Conservation (phyloP, 2,797 vertebrate species). For the Tangara arthus region DNA sequence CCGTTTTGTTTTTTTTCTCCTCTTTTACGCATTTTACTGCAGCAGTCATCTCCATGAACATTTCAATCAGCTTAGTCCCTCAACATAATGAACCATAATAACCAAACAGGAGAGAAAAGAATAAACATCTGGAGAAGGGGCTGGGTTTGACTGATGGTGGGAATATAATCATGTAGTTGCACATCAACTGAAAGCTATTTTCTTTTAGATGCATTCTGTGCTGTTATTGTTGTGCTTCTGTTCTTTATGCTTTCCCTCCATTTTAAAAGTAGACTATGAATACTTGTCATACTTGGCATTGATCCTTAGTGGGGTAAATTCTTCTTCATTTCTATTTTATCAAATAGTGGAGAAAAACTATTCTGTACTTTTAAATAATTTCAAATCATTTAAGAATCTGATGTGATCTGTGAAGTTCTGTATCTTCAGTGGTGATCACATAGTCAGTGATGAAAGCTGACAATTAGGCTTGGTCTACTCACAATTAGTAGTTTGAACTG, state of each 20-base stretch:
- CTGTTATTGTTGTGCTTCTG: slow-evolving; percentile 42
- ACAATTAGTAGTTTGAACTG: neutral
- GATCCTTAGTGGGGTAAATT: neutral
- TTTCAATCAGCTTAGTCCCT: slow-evolving; percentile 77
- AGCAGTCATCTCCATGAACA: slow-evolving; percentile 69
- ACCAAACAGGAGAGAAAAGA: slow-evolving; percentile 67
- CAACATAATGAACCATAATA: slow-evolving; percentile 76
- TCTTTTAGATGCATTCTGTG: slow-evolving; percentile 34
- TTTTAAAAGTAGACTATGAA: neutral
- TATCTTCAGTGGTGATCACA: neutral
- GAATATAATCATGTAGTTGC: slow-evolving; percentile 41
- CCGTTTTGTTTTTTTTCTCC: neutral
- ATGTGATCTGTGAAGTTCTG: neutral
- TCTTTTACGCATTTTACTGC: slow-evolving; percentile 62
- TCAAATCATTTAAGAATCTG: neutral
- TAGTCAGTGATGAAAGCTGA: neutral
- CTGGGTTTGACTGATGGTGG: slow-evolving; percentile 57
- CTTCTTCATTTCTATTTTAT: neutral
- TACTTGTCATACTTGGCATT: neutral
- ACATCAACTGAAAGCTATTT: slow-evolving; percentile 60
- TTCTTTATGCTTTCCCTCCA: slow-evolving; percentile 10
- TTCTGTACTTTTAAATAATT: neutral
- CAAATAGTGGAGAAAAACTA: neutral
- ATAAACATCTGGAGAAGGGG: slow-evolving; percentile 72
- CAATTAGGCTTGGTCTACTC: neutral